phyloP scores from a whole-genome alignment of 1,140 invertebrate genomes.

The Danaus plexippus region DNA sequence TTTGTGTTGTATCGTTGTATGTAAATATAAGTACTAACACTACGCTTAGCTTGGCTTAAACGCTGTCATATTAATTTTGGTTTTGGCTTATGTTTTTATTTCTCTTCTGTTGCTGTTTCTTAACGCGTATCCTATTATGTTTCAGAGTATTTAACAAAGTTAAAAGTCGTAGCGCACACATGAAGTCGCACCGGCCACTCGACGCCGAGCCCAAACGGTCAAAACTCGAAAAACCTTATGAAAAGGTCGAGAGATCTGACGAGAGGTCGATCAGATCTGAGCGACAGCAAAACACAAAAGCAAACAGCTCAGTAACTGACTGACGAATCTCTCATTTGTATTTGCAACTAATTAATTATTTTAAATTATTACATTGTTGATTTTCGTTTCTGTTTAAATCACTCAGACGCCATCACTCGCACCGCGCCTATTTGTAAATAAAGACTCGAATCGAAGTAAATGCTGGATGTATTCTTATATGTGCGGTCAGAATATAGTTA shows the following conservation, averaged over 20 bases:
- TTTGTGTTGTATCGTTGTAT: constrained; percentile 45
- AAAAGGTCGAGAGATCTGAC: constrained; percentile 68
- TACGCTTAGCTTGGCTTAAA: constrained; percentile 43
- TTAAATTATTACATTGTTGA: too few relatives aligned
- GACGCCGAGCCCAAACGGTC: constrained; percentile 76
- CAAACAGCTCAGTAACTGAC: constrained; percentile 50
- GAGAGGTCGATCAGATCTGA: constrained; percentile 41
- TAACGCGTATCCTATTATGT: constrained; percentile 70
- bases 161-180: constrained; percentile 97
- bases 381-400: constrained; percentile 5
- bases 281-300: constrained; percentile 60
- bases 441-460: constrained; percentile 12
- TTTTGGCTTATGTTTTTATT: constrained; percentile 40
- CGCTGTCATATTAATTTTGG: constrained; percentile 32
- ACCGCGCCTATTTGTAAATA: constrained; percentile 18
- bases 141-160: constrained; percentile 96
- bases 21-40: constrained; percentile 43
- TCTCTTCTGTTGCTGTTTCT: constrained; percentile 52
- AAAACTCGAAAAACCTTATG: constrained; percentile 71
- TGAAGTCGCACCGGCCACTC: constrained; percentile 94
- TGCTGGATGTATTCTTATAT: constrained; percentile 38
- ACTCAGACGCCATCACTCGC: constrained; percentile 20
- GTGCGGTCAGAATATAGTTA: constrained; percentile 43
- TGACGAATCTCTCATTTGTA: constrained; percentile 37
- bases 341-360: constrained; percentile 17